These are phyloP conservation scores for Drosophila sordidapex DNA, from an alignment of 2,888 invertebrate genomes.

Conservation along the genomic window DNA sequence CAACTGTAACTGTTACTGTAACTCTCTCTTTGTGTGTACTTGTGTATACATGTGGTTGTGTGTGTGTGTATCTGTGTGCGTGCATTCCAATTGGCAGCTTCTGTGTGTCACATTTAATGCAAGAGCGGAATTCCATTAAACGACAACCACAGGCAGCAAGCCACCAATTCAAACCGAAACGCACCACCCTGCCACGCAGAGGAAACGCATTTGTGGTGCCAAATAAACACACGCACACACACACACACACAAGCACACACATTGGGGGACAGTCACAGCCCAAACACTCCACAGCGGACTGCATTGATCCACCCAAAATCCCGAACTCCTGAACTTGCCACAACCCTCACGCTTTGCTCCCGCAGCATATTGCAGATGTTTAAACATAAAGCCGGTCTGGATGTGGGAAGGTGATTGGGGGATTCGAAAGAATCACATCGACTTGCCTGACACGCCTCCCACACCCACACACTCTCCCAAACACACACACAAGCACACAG, in stretches of 20 bases:
- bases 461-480: slow-evolving; percentile 5
- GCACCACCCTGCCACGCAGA: slow-evolving; percentile 37
- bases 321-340: slow-evolving; percentile 21
- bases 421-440: slow-evolving; percentile 63
- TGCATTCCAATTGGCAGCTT: slow-evolving; percentile 67
- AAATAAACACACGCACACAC: slow-evolving; percentile 67
- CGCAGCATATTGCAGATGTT: slow-evolving; percentile 78
- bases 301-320: slow-evolving; percentile 57
- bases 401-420: slow-evolving; percentile 17
- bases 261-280: slow-evolving; percentile 20
- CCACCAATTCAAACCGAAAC: slow-evolving; percentile 63
- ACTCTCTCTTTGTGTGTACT: not conserved
- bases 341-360: slow-evolving; percentile 11
- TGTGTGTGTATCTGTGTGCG: slow-evolving; percentile 23
- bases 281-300: slow-evolving; percentile 38
- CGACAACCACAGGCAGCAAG: slow-evolving; percentile 79
- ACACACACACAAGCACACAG: slow-evolving; percentile 1
- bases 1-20: slow-evolving; percentile 50
- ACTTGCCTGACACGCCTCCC: slow-evolving; percentile 42
- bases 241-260: not conserved
- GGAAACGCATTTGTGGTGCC: slow-evolving; percentile 81
- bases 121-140: slow-evolving; percentile 81
- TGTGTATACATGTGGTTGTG: slow-evolving; percentile 13
- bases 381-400: slow-evolving; percentile 52
- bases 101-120: slow-evolving; percentile 80